Conservation (phyloP, 2,113 vertebrate species). For the Tragelaphus strepsiceros region DNA sequence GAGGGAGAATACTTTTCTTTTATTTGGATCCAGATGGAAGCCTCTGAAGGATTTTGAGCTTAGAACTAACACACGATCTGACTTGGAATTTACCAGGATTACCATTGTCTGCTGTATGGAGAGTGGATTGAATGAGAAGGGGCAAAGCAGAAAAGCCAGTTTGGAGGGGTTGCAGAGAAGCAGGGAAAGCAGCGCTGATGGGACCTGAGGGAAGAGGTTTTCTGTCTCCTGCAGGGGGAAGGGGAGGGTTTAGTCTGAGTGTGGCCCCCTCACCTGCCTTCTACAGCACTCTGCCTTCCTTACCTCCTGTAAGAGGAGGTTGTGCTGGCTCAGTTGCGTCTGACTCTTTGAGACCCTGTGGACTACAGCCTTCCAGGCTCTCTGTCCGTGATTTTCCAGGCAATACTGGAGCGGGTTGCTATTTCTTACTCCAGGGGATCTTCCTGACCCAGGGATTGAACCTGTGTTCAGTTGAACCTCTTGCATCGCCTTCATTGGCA, state of each 20-base stretch:
- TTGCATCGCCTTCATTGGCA: background rate
- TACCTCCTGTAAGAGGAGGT: background rate
- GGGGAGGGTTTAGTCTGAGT: background rate
- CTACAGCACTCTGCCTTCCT: background rate
- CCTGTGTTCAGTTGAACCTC: background rate
- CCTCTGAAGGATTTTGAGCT: background rate
- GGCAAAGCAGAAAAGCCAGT: background rate
- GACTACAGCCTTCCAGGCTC: background rate
- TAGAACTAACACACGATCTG: background rate
- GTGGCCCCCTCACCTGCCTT: background rate
- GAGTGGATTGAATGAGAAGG: background rate
- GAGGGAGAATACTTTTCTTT: background rate
- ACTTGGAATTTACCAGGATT: background rate
- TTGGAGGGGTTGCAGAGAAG: background rate
- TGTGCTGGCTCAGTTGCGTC: background rate
- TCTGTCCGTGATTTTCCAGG: background rate
- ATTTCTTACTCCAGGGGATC: background rate
- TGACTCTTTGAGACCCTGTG: background rate
- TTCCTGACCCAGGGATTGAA: background rate
- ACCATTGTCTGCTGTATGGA: rapidly evolving
- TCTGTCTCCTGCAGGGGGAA: background rate
- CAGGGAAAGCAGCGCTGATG: background rate
- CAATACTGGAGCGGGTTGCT: background rate
- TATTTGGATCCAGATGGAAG: background rate
- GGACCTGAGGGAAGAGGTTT: background rate